Evolutionary conservation across 2,888 invertebrate genomes (phyloP), one percentile per base, ranked within the genome.

Genomic region (Andrena fulva): DNA sequence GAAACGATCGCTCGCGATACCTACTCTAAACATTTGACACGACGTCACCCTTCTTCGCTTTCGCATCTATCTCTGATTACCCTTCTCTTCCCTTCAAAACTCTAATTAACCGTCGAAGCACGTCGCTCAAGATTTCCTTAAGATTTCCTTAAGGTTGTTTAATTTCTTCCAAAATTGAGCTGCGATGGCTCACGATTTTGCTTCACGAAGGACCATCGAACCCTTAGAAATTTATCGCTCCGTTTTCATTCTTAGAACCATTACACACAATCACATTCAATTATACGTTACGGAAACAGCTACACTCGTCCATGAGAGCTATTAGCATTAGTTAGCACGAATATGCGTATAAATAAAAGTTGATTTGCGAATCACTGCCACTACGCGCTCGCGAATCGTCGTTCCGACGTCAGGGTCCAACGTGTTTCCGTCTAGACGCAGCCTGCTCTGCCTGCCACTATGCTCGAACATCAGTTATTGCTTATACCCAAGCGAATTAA

Each of bases 401-500:
- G 33, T 2, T 8, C 24, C 27, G 59, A 52, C 75, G 75, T 75
- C 79, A 69, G 50, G 69, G 79, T 59, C 75, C 42, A 33, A 10
- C 16, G 27, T 50, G 68, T 72, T 56, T 50, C 33, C 42, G 71
- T 70, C 66, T 74, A 69, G 73, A 81, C 60, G 20, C 12, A 12
- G 10, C n/a, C 7, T 60, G 35, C 29, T 6, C 29, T 35, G 24
- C 2, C 20, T 48, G 31, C 20, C 24, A 27, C 3, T 50, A 62
- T 20, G 4, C 54, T 10, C 8, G 52, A 52, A 52, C 66, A 77
- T 86, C 86, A 80, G 77, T 80, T 77, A 76, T 80, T 75, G 73
- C 70, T 71, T 67, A 73, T 69, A 74, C 73, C 54, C 77, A 12
- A 69, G 75, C 74, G 80, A 73, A 86, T 86, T 83, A 82, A 35